These are phyloP conservation scores for Rhagium mordax DNA, from an alignment of 2,888 invertebrate genomes.

Conservation along the genomic window DNA sequence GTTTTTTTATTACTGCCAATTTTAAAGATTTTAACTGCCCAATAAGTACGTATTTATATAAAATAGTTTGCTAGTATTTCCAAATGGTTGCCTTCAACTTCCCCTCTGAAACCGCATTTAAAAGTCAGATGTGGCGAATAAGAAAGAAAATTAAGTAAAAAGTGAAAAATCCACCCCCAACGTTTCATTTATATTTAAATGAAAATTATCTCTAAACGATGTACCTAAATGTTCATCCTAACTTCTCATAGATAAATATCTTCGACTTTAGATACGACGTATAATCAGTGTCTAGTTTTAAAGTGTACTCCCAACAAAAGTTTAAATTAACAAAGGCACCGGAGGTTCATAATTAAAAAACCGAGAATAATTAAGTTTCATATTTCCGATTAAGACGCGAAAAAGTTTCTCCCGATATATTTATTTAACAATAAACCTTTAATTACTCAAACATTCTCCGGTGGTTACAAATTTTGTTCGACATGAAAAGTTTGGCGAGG, in stretches of 20 bases:
- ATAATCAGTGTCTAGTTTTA: too few species aligned
- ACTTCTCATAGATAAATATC: neutral
- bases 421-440: neutral
- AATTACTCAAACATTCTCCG: neutral
- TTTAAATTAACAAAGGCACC: neutral
- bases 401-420: neutral
- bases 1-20: too few species aligned
- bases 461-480: neutral
- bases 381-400: neutral
- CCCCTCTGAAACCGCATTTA: constrained; percentile 12
- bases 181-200: constrained; percentile 8
- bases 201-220: neutral
- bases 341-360: neutral
- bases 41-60: too few species aligned
- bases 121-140: constrained; percentile 22
- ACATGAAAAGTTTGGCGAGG: neutral
- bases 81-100: neutral
- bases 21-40: too few species aligned
- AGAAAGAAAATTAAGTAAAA: constrained; percentile 12
- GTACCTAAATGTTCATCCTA: neutral
- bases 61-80: too few species aligned
- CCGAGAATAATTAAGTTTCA: neutral
- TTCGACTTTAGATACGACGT: neutral
- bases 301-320: neutral
- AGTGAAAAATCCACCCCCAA: neutral